Conservation (phyloP, 2,113 vertebrate genomes). For the Rafetus swinhoei region DNA sequence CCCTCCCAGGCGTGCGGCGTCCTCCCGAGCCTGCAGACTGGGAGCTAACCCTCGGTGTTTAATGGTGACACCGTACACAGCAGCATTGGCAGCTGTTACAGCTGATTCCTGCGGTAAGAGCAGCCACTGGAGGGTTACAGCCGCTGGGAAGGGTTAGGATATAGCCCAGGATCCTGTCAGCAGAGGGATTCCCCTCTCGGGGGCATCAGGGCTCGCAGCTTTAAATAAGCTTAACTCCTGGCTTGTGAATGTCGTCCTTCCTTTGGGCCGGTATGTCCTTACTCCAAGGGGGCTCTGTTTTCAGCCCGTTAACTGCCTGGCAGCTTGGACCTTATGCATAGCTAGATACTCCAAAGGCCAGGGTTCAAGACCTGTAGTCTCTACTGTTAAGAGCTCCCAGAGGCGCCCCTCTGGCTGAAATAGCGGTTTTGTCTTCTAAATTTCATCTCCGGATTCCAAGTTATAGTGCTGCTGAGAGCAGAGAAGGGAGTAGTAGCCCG, state of each 20-base stretch:
- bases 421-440: background rate
- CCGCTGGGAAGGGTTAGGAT: background rate
- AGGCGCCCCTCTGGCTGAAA: too few relatives aligned
- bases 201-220: background rate
- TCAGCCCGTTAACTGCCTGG: background rate
- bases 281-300: background rate
- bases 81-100: background rate
- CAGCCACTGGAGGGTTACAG: background rate
- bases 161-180: background rate
- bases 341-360: too few relatives aligned
- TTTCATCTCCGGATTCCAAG: background rate
- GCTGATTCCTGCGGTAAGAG: background rate
- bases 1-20: too few relatives aligned
- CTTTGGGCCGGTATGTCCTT: background rate
- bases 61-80: background rate
- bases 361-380: too few relatives aligned
- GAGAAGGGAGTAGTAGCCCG: background rate
- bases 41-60: background rate
- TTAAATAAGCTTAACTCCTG: too few relatives aligned
- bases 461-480: background rate
- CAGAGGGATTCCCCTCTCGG: background rate
- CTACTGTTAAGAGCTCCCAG: too few relatives aligned
- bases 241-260: background rate
- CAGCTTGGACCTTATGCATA: too few relatives aligned
- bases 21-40: background rate